These are phyloP conservation scores for Meloe dianella DNA, from an alignment of 2,888 invertebrate species.

Conservation along the genomic window DNA sequence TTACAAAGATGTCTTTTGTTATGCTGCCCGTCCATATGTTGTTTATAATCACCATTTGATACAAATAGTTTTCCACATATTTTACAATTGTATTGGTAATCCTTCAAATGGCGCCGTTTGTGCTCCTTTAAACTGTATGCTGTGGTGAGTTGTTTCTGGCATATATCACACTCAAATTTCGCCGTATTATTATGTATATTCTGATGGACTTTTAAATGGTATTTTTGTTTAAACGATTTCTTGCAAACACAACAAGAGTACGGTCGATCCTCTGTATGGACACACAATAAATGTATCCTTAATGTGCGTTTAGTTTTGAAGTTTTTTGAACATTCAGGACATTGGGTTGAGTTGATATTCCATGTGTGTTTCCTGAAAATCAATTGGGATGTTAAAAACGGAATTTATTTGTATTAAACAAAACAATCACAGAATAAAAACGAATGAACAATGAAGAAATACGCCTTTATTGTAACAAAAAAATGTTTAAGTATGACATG, in stretches of 20 bases:
- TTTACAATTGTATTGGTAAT: slow-evolving; percentile 62
- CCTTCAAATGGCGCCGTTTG: slow-evolving; percentile 62
- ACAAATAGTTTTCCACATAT: slow-evolving; percentile 45
- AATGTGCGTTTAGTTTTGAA: not conserved
- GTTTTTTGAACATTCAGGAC: not conserved
- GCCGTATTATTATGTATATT: slow-evolving; percentile 26
- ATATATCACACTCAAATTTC: slow-evolving; percentile 60
- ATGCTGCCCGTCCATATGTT: not conserved
- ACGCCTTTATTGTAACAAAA: not conserved
- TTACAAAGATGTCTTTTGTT: not conserved
- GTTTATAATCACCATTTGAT: slow-evolving; percentile 42
- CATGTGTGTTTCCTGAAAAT: not conserved
- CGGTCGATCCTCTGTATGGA: slow-evolving; percentile 17
- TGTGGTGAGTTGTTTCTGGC: slow-evolving; percentile 62
- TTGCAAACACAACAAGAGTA: slow-evolving; percentile 13
- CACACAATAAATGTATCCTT: not conserved
- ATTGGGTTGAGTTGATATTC: not conserved
- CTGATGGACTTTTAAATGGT: slow-evolving; percentile 34
- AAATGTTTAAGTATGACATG: too few species aligned
- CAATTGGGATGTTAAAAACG: not conserved
- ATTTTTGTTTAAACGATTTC: slow-evolving; percentile 37
- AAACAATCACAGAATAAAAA: too few species aligned
- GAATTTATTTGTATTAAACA: not conserved
- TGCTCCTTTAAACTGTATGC: slow-evolving; percentile 58
- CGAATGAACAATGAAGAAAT: not conserved